Base-by-base conservation (phyloP, 2,888 invertebrate genomes). In the Alcis repandata region DNA sequence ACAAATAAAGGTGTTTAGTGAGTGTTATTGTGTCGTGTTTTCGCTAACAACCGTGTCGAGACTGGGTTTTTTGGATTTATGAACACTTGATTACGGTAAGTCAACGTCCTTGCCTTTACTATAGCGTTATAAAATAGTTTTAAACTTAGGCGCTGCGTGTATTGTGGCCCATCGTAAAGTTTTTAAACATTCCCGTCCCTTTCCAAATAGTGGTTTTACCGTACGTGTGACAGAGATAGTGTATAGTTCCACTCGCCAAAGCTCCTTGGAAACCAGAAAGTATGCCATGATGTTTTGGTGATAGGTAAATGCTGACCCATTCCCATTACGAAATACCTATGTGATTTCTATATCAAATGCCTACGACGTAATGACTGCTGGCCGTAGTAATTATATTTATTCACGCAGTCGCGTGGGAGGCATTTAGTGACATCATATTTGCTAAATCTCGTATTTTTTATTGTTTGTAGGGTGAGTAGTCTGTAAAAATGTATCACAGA, bases 1-100 rank as follows among this genome's bases (percentile, higher is more conserved):
- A 81, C 80, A 73, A 76, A 74, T 72, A 82, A 82, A 84, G 77
- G 87, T 89, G 91, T 85, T 83, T 82, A 83, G 80, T 81, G 77
- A 79, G 88, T 91, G 91, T 91, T 89, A 87, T 89, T 88, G 73
- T 88, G 88, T 89, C 86, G 87, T 91, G 91, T 92, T 91, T 91
- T 90, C 83, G 77, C 78, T 80, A 83, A 86, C 86, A 87, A 82
- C 83, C 82, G 84, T 78, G 76, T 74, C 77, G 83, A 84, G 85
- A 79, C 80, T 79, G 83, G 6, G 79, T 85, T 81, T 88, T 87
- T 92, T 90, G 92, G 92, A 92, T 92, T 90, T 91, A 92, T 92
- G 92, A 88, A 86, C 86, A 86, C 86, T 89, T 89, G 85, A 85
- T 77, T 77, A 85, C 89, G 90, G 92, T 92, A 80, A 90, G 92